These are phyloP conservation scores for Amphilophus citrinellus DNA, from an alignment of 2,113 vertebrate species.

Conservation along the genomic window DNA sequence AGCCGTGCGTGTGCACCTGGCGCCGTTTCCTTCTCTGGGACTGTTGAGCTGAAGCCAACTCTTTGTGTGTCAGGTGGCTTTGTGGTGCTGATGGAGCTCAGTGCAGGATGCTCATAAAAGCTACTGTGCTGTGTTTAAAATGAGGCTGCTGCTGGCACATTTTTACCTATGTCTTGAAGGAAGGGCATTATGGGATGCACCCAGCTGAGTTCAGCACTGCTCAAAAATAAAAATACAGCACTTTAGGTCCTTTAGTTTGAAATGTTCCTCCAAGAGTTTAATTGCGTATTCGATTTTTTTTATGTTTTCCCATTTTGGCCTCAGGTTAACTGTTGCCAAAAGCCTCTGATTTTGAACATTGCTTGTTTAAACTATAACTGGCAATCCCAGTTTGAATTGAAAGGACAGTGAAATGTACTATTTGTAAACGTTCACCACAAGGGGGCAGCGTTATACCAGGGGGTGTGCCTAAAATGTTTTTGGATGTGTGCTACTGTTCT, in stretches of 20 bases:
- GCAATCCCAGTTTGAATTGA: neutral
- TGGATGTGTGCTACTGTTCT: neutral
- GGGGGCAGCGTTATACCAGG: neutral
- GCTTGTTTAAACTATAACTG: neutral
- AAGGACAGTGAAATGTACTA: neutral
- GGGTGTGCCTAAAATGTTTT: neutral
- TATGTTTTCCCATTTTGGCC: too few species aligned
- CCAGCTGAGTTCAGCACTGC: neutral
- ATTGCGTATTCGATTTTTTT: neutral
- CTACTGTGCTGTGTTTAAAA: neutral
- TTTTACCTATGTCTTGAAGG: neutral
- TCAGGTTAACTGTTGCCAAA: neutral
- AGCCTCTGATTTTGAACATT: neutral
- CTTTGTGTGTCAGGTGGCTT: conserved; percentile 21
- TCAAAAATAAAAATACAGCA: neutral
- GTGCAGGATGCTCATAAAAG: neutral
- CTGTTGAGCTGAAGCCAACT: conserved; percentile 7
- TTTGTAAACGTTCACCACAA: neutral
- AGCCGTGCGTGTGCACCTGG: neutral
- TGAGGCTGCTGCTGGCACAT: neutral
- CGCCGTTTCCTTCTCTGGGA: conserved; percentile 10
- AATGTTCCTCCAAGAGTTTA: neutral
- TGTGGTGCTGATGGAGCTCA: conserved; percentile 14
- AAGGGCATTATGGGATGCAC: neutral
- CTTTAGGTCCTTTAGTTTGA: neutral